Conservation (phyloP, 2,113 vertebrate genomes). For the Calidris pygmaea region DNA sequence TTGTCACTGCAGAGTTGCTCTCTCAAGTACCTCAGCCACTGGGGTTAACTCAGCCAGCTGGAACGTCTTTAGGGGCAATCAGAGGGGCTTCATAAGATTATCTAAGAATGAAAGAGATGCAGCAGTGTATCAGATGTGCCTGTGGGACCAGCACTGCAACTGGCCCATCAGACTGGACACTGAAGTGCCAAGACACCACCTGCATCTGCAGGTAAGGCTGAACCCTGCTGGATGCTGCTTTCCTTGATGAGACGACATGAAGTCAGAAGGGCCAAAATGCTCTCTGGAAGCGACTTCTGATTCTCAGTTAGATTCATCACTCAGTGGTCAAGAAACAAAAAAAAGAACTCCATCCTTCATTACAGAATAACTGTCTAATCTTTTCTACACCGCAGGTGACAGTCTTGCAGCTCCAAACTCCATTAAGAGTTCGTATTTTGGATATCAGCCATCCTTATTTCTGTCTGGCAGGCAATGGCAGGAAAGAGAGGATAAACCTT, state of each 20-base stretch:
- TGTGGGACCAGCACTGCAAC: constrained; percentile 74
- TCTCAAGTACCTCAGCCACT: background rate
- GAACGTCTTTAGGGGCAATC: background rate
- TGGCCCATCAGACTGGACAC: constrained; percentile 75
- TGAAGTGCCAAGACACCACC: constrained; percentile 71
- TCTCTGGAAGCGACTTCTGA: constrained; percentile 77
- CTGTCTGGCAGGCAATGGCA: background rate
- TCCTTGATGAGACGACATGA: constrained; percentile 74
- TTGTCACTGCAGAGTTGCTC: background rate
- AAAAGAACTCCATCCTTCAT: background rate
- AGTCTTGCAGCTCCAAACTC: background rate
- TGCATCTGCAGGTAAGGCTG: constrained; percentile 83
- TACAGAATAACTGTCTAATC: background rate
- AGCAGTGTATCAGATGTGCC: constrained; percentile 75
- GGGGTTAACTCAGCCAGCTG: background rate
- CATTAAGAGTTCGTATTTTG: background rate
- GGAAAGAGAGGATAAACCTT: background rate
- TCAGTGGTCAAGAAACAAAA: constrained; percentile 13
- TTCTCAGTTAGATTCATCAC: constrained; percentile 76
- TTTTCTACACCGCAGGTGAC: background rate
- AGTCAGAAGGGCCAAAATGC: constrained; percentile 12
- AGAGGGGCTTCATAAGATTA: constrained; percentile 74
- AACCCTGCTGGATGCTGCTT: constrained; percentile 83
- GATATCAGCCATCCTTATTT: background rate
- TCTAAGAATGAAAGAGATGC: constrained; percentile 77